Evolutionary conservation across 1,140 invertebrate species (phyloP), one percentile per base, ranked within the genome.

Genomic region (Anthonomus grandis): DNA sequence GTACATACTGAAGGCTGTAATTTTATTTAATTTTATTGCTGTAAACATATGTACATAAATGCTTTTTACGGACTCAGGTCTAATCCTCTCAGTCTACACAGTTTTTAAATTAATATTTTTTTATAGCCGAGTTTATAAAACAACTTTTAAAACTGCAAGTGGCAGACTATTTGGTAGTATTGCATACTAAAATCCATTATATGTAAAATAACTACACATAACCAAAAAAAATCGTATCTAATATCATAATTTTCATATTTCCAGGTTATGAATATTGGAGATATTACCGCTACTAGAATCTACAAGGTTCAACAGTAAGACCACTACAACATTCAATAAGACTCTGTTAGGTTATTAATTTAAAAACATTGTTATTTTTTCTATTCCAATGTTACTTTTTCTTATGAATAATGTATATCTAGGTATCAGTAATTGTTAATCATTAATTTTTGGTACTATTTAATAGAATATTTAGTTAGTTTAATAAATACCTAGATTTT

Each of bases 221-320:
- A 15, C 23, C 31, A 34, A 13, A 1, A 12, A 12, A 36, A 34
- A 38, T 23, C 15, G 34, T 27, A 49, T n/a, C n/a, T n/a, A n/a
- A n/a, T n/a, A n/a, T n/a, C n/a, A 36, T 46, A 58, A 55, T 57
- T 2, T 64, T 60, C 59, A 54, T 60, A 60, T 23, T 79, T 80
- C 34, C 70, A 83, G 81, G 69, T 77, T 13, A 76, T 83, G 75
- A 80, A 77, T 38, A 77, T 83, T 1, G 81, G 81, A 52, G 76
- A 83, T 62, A 75, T 85, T 57, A 77, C 79, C 12, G 81, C 79
- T 63, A 85, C 81, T 22, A 79, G 84, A 61, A 69, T 82, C 60
- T 74, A 74, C 59, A 72, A 72, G 51, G 1, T 67, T 0, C 65
- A 69, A 57, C 64, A 60, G 44, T 73, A 63, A 70, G 27, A n/a